Base-by-base conservation (phyloP, 1,140 invertebrate species). In the Pseudomyrmex pallidus region DNA sequence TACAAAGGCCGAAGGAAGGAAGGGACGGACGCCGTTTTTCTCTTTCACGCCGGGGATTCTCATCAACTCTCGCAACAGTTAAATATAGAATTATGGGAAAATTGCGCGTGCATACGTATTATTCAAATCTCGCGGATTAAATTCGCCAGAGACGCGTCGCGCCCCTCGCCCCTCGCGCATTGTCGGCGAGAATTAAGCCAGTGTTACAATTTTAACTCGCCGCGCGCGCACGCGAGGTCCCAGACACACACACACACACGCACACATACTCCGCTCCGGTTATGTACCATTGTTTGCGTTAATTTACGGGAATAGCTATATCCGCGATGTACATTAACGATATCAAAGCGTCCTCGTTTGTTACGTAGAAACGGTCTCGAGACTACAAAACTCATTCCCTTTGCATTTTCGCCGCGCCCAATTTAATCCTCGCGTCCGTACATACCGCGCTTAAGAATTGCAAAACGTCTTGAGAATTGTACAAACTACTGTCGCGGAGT, bases 271-370 rank as follows among this genome's bases (percentile, higher is more conserved):
- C 25, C 25, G 25, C 35, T 7, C 57, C 64, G 1, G n/a, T 68
- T 35, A 48, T 59, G 44, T 70, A 9, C 66, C 74, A 68, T 85
- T 87, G 83, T 87, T 88, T 87, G 87, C 82, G 70, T 87, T 87
- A 83, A 66, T 85, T 88, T 76, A 64, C 59, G 63, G 25, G 44
- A 66, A 73, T 70, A 68, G 20, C 54, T 76, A 62, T 66, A 57
- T 48, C 52, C 62, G 72, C 76, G 17, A 85, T 87, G 70, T 85
- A 72, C 76, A 62, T 82, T 76, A 87, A 85, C 50, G 68, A 68
- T 83, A 78, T 82, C 64, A 85, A 82, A 84, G 74, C 68, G 61
- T 77, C 63, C 54, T 52, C 20, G 74, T 17, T 70, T 70, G 61
- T 86, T 78, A 70, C 35, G 5, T 50, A 46, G 67, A 63, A 25